Evolutionary conservation across 2,888 invertebrate species (phyloP).

Genomic region (Dryobota labecula): DNA sequence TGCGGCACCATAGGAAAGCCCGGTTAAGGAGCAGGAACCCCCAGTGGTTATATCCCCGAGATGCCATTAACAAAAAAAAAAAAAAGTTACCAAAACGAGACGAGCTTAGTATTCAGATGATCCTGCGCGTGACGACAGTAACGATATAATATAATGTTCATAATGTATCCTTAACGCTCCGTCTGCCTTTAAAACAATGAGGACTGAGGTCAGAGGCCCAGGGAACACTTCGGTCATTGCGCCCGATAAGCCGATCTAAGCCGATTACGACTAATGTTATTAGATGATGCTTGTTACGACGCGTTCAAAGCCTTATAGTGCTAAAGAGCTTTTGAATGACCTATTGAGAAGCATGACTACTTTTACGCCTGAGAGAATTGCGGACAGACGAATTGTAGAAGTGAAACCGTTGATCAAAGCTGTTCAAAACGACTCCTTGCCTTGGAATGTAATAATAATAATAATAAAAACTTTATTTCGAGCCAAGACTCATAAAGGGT

Average conservation of each 20-base stretch:
- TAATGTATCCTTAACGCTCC: constrained; percentile 47
- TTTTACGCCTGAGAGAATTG: not conserved
- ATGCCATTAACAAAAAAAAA: no score
- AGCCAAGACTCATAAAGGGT: no score
- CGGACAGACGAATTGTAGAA: not conserved
- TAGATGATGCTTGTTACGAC: constrained; percentile 47
- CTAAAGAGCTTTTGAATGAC: constrained; percentile 53
- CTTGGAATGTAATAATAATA: not conserved
- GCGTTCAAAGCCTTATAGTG: constrained; percentile 44
- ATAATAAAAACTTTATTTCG: no score
- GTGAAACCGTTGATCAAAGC: no score
- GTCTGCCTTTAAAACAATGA: constrained; percentile 54
- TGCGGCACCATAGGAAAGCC: no score
- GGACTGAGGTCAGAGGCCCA: constrained; percentile 40
- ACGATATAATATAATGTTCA: constrained; percentile 26
- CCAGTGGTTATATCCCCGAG: no score
- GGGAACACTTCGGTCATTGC: constrained; percentile 48
- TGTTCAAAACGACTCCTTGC: not conserved
- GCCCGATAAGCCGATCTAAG: constrained; percentile 57
- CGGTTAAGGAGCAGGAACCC: no score
- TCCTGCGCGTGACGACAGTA: constrained; percentile 17
- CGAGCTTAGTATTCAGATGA: constrained; percentile 23
- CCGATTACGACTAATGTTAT: constrained; percentile 62
- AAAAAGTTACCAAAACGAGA: constrained; percentile 42
- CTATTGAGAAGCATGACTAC: constrained; percentile 31